phyloP scores from a whole-genome alignment of 1,140 invertebrate genomes.

The Aporrectodea caliginosa region DNA sequence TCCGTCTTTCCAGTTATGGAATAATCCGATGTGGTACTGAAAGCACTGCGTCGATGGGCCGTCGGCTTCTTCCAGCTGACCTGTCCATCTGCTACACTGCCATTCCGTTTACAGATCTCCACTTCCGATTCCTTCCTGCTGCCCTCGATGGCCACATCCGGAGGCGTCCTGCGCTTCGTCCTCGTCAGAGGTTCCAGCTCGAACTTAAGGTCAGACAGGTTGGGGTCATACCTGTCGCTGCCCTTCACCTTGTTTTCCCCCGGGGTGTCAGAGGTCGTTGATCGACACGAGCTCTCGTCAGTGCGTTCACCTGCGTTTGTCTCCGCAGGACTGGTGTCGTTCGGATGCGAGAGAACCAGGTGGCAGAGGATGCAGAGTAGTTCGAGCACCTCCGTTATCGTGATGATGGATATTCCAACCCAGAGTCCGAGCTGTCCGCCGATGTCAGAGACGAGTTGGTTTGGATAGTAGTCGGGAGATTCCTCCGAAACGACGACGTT shows the following conservation, averaged over 20 bases:
- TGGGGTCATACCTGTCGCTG: neutral
- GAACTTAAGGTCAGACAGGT: neutral
- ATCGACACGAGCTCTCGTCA: neutral
- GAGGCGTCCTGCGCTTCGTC: too few relatives aligned
- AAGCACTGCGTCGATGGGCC: too few relatives aligned
- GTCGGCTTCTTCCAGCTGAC: too few relatives aligned
- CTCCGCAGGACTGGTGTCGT: neutral
- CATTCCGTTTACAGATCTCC: too few relatives aligned
- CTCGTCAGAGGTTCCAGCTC: neutral
- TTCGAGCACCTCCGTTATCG: constrained; percentile 25
- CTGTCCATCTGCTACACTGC: too few relatives aligned
- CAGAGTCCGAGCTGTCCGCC: constrained; percentile 31
- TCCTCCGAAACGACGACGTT: constrained; percentile 27
- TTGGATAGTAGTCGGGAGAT: constrained; percentile 19
- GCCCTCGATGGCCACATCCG: too few relatives aligned
- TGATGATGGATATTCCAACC: constrained; percentile 30
- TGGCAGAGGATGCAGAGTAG: neutral
- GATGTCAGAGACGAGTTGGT: constrained; percentile 28
- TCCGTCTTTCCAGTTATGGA: too few relatives aligned
- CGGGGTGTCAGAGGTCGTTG: neutral
- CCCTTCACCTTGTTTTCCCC: neutral
- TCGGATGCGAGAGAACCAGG: neutral
- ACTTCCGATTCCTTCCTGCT: too few relatives aligned
- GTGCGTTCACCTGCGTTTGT: neutral
- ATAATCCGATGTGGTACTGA: too few relatives aligned